Conservation (phyloP, 2,113 vertebrate genomes). For the Taurulus bubalis region DNA sequence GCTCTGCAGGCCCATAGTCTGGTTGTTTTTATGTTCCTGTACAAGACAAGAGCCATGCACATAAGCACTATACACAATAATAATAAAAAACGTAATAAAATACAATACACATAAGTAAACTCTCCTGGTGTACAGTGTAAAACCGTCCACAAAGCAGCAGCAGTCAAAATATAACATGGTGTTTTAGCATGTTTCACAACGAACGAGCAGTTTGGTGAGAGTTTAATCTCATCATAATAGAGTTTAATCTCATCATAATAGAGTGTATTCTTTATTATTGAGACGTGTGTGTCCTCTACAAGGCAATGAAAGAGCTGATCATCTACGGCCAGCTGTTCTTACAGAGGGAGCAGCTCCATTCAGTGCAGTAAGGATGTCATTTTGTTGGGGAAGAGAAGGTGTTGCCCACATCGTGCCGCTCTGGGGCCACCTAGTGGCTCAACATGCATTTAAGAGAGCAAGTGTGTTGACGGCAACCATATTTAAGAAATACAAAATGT, state of each 20-base stretch:
- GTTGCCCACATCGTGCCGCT: background rate
- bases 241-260: no score
- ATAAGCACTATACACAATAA: background rate
- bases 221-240: no score
- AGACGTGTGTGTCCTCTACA: background rate
- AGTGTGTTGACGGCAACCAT: background rate
- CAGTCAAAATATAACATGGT: background rate
- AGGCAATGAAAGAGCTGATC: background rate
- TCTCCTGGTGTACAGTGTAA: background rate
- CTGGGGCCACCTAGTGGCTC: constrained; percentile 24
- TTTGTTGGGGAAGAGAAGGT: background rate
- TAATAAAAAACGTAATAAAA: background rate
- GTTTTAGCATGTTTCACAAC: background rate
- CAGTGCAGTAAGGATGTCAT: background rate
- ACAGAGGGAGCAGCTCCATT: background rate
- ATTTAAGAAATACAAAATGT: background rate
- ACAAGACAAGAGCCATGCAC: background rate
- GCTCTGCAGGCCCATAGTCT: background rate
- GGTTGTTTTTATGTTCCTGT: constrained; percentile 20
- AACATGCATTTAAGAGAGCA: background rate
- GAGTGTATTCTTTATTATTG: no score
- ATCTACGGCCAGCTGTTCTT: background rate
- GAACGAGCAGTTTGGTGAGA: background rate
- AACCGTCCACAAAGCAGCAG: background rate
- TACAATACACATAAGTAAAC: background rate